Evolutionary conservation across 2,797 vertebrate species (phyloP).

Genomic region (Falco columbarius): DNA sequence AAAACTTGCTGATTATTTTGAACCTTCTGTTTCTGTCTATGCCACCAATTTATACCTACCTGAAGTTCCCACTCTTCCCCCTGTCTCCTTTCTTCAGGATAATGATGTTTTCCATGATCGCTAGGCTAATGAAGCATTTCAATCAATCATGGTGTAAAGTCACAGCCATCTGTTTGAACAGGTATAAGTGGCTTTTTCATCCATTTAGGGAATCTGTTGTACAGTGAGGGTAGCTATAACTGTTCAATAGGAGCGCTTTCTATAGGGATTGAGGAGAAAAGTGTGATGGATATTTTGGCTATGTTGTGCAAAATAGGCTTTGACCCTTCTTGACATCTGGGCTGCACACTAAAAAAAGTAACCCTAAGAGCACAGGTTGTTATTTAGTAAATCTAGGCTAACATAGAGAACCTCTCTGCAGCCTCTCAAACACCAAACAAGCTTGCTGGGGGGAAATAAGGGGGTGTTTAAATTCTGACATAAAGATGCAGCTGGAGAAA

Average conservation of each 20-base stretch:
- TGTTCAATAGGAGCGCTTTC: not conserved
- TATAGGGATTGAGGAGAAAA: not conserved
- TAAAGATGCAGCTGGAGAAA: not conserved
- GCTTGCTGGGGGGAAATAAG: not conserved
- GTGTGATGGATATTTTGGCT: not conserved
- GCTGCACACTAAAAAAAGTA: not conserved
- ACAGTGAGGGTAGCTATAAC: not conserved
- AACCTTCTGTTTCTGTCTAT: not conserved
- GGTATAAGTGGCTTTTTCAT: not conserved
- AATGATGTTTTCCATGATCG: not conserved
- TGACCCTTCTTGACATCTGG: not conserved
- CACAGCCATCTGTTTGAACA: not conserved
- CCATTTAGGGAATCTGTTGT: not conserved
- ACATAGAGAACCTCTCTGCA: not conserved
- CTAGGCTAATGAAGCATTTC: not conserved
- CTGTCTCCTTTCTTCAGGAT: not conserved
- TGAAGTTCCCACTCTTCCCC: not conserved
- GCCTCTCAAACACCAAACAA: not conserved
- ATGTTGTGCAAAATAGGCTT: not conserved
- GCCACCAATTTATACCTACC: not conserved
- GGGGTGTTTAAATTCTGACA: not conserved
- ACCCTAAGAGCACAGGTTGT: not conserved
- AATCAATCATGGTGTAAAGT: not conserved
- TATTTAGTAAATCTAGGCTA: not conserved
- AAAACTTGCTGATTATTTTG: not conserved